Evolutionary conservation across 2,113 vertebrate species (phyloP).

Genomic region (Apteryx mantelli): DNA sequence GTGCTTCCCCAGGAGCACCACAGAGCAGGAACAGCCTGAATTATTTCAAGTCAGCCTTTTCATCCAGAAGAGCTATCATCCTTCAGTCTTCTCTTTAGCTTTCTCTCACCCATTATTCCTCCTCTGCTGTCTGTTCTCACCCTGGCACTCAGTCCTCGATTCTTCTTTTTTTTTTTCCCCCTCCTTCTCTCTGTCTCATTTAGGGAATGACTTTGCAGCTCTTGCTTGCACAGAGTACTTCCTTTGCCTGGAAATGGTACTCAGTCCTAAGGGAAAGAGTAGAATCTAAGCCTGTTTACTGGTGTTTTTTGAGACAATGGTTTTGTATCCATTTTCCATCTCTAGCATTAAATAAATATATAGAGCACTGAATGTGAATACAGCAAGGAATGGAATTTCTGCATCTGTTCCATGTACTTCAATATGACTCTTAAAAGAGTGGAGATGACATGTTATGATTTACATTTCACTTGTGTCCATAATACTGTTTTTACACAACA

Average conservation of each 20-base stretch:
- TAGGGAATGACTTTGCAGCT: not conserved
- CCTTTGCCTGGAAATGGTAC: not conserved
- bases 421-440: slow-evolving; percentile 32
- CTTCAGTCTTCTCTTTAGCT: not conserved
- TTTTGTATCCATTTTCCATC: slow-evolving; percentile 49
- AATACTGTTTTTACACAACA: slow-evolving; percentile 22
- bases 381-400: slow-evolving; percentile 27
- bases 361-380: slow-evolving; percentile 12
- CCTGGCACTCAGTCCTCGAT: not conserved
- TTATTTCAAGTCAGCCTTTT: not conserved
- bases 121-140: not conserved
- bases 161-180: accelerated
- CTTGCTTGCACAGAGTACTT: not conserved
- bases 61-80: not conserved
- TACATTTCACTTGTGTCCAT: slow-evolving; percentile 12
- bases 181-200: not conserved
- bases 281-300: not conserved
- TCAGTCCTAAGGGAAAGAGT: not conserved
- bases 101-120: not conserved
- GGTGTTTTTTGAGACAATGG: not conserved
- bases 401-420: slow-evolving; percentile 37
- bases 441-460: slow-evolving; percentile 21
- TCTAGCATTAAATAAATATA: slow-evolving; percentile 27
- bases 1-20: not conserved
- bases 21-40: not conserved